These are phyloP conservation scores for Sterna hirundo DNA, from an alignment of 2,113 vertebrate genomes.

Conservation along the genomic window DNA sequence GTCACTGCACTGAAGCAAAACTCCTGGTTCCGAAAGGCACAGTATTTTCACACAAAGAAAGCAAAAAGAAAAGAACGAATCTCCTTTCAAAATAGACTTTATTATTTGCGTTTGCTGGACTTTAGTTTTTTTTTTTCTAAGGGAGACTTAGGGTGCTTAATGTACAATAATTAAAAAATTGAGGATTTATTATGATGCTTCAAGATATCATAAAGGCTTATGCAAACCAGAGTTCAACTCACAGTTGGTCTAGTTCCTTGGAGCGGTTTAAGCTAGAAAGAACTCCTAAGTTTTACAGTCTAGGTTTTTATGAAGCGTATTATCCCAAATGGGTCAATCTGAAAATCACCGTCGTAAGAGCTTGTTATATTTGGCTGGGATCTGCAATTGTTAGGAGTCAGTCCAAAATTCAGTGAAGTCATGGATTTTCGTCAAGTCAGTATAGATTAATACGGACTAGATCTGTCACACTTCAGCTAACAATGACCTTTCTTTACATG, in stretches of 20 bases:
- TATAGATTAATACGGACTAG: neutral
- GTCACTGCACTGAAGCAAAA: neutral
- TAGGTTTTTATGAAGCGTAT: neutral
- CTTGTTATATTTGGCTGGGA: conserved; percentile 46
- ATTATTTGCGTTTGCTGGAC: neutral
- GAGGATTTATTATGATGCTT: neutral
- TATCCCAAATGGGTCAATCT: conserved; percentile 22
- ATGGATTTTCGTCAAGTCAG: conserved; percentile 19
- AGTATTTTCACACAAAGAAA: neutral
- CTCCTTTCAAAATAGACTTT: neutral
- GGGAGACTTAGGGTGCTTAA: neutral
- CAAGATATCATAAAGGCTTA: neutral
- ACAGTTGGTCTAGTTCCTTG: neutral
- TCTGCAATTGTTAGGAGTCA: conserved; percentile 32
- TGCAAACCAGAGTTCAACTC: neutral
- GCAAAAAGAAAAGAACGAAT: neutral
- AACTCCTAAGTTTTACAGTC: neutral
- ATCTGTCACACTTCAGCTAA: conserved; percentile 29
- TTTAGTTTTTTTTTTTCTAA: neutral
- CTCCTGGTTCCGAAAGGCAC: neutral
- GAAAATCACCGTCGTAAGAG: neutral
- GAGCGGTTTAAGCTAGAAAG: neutral
- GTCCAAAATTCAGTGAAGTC: neutral
- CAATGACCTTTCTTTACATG: conserved; percentile 1
- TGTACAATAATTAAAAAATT: neutral